A percentile compares a stretch with the other conserved stretches of the same genome.
Conservation (phyloP, 2,113 vertebrate genomes). For the Charadrius vociferus region DNA sequence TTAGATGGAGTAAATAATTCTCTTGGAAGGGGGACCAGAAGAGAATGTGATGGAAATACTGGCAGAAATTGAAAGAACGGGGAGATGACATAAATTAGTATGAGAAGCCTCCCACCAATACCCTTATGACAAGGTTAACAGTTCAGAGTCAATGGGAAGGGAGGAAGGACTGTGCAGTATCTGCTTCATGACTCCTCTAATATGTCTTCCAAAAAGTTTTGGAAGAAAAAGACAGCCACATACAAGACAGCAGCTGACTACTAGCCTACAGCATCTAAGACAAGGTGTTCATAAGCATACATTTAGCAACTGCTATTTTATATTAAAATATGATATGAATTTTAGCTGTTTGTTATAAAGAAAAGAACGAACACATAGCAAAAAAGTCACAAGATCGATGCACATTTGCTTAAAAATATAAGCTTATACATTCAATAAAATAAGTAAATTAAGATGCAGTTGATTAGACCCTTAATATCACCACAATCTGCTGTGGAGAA, state of each 20-base stretch:
- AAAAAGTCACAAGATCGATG: not conserved
- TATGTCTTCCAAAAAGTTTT: not conserved
- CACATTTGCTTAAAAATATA: not conserved
- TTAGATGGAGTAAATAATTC: not conserved
- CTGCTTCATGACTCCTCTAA: accelerated
- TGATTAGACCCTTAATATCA: not conserved
- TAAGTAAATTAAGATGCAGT: not conserved
- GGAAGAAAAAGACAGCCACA: not conserved
- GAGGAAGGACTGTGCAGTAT: not conserved
- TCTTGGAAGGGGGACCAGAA: not conserved
- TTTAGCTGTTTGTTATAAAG: not conserved
- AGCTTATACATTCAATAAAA: not conserved
- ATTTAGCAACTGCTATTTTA: not conserved
- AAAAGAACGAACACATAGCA: not conserved
- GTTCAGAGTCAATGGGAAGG: not conserved
- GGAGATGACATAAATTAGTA: not conserved
- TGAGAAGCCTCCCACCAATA: not conserved
- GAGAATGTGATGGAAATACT: not conserved
- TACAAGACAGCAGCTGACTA: not conserved
- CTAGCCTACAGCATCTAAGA: not conserved
- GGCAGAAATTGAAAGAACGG: not conserved
- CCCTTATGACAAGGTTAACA: not conserved
- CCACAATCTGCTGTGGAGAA: not conserved
- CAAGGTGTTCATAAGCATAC: not conserved
- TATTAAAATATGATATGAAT: not conserved